Conservation (phyloP, 2,888 invertebrate species). For the Linnaemya tessellans region DNA sequence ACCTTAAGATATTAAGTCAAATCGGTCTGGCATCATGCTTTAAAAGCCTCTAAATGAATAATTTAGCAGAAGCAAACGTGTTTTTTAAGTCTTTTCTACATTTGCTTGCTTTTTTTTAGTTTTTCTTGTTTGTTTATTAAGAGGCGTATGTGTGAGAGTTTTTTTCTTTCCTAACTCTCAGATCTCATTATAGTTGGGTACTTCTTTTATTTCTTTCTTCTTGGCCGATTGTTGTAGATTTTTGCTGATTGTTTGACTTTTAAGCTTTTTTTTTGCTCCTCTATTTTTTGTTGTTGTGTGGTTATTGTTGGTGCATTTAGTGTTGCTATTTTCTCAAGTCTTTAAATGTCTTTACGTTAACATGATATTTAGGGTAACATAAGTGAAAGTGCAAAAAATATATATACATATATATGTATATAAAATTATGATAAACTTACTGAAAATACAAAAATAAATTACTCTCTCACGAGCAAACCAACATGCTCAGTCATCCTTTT, state of each 20-base stretch:
- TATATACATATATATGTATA: conserved; percentile 27
- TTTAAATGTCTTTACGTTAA: conserved; percentile 62
- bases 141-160: conserved; percentile 64
- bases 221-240: conserved; percentile 44
- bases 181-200: conserved; percentile 25
- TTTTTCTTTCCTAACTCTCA: conserved; percentile 38
- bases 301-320: conserved; percentile 15
- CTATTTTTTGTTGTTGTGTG: conserved; percentile 1
- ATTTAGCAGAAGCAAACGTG: conserved; percentile 42
- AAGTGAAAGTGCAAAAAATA: conserved; percentile 79
- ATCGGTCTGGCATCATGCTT: conserved; percentile 21
- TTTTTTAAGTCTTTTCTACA: conserved; percentile 17
- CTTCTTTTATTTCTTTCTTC: conserved; percentile 54
- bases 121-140: conserved; percentile 42
- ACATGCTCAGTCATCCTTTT: neutral
- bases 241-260: conserved; percentile 50
- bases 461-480: conserved; percentile 16
- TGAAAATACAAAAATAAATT: conserved; percentile 10
- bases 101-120: neutral
- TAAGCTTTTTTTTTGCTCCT: neutral
- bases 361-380: conserved; percentile 74
- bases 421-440: conserved; percentile 51
- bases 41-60: conserved; percentile 11
- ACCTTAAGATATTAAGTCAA: neutral
- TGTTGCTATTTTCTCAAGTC: conserved; percentile 43